A percentile compares a stretch with the other conserved stretches of the same genome.
Evolutionary conservation across 2,888 invertebrate species (phyloP).

Genomic region (Drosophila ochracea): DNA sequence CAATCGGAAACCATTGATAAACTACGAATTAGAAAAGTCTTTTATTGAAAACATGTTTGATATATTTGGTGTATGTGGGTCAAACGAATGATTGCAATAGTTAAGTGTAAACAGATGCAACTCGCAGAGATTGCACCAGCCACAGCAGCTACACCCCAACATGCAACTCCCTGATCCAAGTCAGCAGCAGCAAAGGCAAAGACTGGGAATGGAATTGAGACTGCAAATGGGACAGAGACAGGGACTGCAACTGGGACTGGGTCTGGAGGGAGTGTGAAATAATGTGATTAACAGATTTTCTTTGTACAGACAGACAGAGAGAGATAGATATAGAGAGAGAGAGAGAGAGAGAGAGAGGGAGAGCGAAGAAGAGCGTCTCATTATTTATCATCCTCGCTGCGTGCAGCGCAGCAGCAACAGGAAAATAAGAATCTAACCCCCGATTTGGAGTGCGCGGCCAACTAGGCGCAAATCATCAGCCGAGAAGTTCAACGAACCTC

Average conservation of each 20-base stretch:
- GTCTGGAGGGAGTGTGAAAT: slow-evolving; percentile 39
- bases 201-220: slow-evolving; percentile 17
- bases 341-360: slow-evolving; percentile 10
- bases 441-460: slow-evolving; percentile 50
- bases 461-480: slow-evolving; percentile 71
- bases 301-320: slow-evolving; percentile 18
- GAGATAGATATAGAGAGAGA: not conserved
- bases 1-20: slow-evolving; percentile 10
- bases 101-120: slow-evolving; percentile 62
- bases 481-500: slow-evolving; percentile 74
- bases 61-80: slow-evolving; percentile 49
- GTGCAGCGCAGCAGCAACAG: slow-evolving; percentile 41
- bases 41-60: slow-evolving; percentile 30
- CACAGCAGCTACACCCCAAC: slow-evolving; percentile 6
- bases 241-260: slow-evolving; percentile 9
- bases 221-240: slow-evolving; percentile 1
- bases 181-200: slow-evolving; percentile 12
- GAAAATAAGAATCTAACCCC: slow-evolving; percentile 69
- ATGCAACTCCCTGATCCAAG: slow-evolving; percentile 11
- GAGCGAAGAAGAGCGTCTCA: slow-evolving; percentile 34
- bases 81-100: slow-evolving; percentile 49
- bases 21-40: slow-evolving; percentile 6
- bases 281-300: slow-evolving; percentile 73
- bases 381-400: slow-evolving; percentile 73
- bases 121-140: slow-evolving; percentile 29